Base-by-base conservation (phyloP, 2,113 vertebrate genomes). In the Turnix velox region DNA sequence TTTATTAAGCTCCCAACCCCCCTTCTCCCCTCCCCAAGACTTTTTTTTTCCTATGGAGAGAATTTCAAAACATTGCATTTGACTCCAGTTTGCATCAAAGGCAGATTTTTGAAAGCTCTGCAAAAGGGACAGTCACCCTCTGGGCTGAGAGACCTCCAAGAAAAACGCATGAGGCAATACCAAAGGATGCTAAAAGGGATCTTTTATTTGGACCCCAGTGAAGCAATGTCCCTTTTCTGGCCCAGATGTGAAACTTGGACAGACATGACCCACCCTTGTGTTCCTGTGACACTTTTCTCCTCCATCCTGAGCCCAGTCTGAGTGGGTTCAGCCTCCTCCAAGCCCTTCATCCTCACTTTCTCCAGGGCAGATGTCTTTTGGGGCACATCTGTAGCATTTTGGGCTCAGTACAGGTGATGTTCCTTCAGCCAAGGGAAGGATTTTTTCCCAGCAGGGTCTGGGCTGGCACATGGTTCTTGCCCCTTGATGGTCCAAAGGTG, bases 101-200 rank as follows among this genome's bases (percentile, higher is more conserved):
- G 24, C 73, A 22, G 79, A 74, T 95, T 96, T 96, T 94, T 94
- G 90, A 95, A 96, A 95, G 59, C 68, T 73, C 89, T 92, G 88
- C 87, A 89, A 92, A 84, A 74, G 86, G 65, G 76, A 84, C 84
- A 18, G 12, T 62, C 39, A 51, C 58, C 54, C 57, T 84, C 48
- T 3, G 2, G 67, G 75, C 87, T 93, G 82, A 88, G 90, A 90
- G 55, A 93, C 88, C 95, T 96, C 90, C 93, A 96, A 96, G 73
- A 90, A 45, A 96, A 96, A 96, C 33, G 7, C 91, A 92, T 90
- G 92, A 95, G 80, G 95, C 92, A 96, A 94, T 63, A 90, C 40
- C 67, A 46, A 88, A 74, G 87, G 86, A 85, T 93, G 80, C 94
- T 90, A 83, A 92, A 88, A 92, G 88, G 72, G 22, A 27, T 92